Evolutionary conservation across 2,888 invertebrate species (phyloP).

Genomic region (Hirtodrosophila confusa): DNA sequence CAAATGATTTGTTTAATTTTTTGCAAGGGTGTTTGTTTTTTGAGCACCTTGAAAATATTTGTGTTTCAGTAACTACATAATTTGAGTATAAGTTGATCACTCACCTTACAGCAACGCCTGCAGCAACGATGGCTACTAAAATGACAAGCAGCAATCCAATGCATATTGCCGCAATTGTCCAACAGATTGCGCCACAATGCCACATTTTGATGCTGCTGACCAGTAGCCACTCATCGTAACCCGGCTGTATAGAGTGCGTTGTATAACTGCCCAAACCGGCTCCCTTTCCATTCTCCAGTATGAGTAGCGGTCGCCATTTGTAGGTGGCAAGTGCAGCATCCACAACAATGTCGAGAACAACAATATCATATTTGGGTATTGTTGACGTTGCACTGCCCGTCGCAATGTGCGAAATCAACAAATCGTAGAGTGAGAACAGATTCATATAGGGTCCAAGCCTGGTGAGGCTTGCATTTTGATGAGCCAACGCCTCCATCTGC

Average conservation of each 20-base stretch:
- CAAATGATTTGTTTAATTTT: too few species aligned
- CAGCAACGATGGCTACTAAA: slow-evolving; percentile 81
- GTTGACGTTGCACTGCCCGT: slow-evolving; percentile 13
- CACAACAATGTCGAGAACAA: slow-evolving; percentile 83
- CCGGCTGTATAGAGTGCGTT: slow-evolving; percentile 83
- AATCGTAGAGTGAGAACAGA: slow-evolving; percentile 83
- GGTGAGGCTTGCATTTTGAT: slow-evolving; percentile 55
- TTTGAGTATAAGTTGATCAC: slow-evolving; percentile 26
- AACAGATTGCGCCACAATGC: slow-evolving; percentile 83
- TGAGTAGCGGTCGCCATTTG: slow-evolving; percentile 83
- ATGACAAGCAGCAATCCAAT: slow-evolving; percentile 80
- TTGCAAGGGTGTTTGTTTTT: too few species aligned
- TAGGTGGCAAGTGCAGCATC: slow-evolving; percentile 39
- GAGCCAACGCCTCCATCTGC: slow-evolving; percentile 3
- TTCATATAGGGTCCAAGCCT: slow-evolving; percentile 80
- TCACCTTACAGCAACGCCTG: slow-evolving; percentile 83
- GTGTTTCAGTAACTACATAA: too few species aligned
- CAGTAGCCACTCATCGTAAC: slow-evolving; percentile 83
- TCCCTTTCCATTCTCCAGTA: slow-evolving; percentile 82
- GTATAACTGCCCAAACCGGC: slow-evolving; percentile 75
- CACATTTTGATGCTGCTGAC: slow-evolving; percentile 80
- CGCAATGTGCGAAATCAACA: slow-evolving; percentile 74
- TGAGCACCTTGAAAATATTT: too few species aligned
- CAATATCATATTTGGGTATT: slow-evolving; percentile 82
- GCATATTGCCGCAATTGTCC: slow-evolving; percentile 82